Conservation (phyloP, 2,113 vertebrate genomes). For the Anarrhichthys ocellatus region DNA sequence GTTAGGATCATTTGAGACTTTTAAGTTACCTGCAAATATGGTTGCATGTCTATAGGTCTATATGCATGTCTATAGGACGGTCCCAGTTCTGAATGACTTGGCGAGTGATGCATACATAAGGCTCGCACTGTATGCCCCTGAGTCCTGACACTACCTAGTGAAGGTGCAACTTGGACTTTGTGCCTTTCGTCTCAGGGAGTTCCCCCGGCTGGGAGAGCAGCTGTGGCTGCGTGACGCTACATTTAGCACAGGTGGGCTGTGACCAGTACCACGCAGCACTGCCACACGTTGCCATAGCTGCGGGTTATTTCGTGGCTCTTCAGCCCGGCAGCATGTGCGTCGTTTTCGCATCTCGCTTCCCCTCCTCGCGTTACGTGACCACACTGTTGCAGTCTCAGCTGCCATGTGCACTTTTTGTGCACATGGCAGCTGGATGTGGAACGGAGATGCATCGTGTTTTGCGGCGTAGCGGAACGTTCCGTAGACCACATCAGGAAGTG, state of each 20-base stretch:
- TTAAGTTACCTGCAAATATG: too few relatives aligned
- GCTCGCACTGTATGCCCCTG: too few relatives aligned
- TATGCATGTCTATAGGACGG: too few relatives aligned
- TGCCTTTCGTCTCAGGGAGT: conserved; percentile 25
- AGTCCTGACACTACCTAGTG: not conserved
- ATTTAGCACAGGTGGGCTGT: conserved; percentile 25
- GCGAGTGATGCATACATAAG: too few relatives aligned
- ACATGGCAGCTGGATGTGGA: not conserved
- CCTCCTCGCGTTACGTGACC: not conserved
- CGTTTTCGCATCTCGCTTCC: not conserved
- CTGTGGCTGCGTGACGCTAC: conserved; percentile 28
- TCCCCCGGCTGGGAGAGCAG: conserved; percentile 4
- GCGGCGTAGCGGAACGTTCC: not conserved
- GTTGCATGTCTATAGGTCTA: too few relatives aligned
- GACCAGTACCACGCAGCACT: not conserved
- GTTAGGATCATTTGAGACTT: too few relatives aligned
- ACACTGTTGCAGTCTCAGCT: not conserved
- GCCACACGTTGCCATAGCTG: conserved; percentile 5
- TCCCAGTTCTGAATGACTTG: too few relatives aligned
- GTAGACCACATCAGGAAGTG: not conserved
- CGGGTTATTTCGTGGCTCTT: conserved; percentile 9
- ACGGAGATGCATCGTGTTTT: not conserved
- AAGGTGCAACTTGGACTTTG: conserved; percentile 49
- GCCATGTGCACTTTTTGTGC: too few relatives aligned
- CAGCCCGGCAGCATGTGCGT: not conserved